phyloP scores from a whole-genome alignment of 2,888 invertebrate species.

The Eupithecia insigniata region DNA sequence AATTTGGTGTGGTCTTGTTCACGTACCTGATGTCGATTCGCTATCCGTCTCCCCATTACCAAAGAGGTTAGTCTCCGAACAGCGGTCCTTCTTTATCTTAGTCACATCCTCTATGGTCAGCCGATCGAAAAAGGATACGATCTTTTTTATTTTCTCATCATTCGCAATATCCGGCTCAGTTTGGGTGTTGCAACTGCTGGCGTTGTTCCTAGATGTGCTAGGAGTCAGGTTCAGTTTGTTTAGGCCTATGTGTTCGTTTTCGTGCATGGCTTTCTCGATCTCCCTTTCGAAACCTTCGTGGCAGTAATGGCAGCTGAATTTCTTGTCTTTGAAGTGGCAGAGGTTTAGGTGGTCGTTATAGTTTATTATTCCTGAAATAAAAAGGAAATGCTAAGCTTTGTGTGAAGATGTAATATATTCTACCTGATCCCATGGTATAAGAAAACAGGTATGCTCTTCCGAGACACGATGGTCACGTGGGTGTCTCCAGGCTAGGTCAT shows the following conservation, averaged over 20 bases:
- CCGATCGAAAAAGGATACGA: slow-evolving; percentile 77
- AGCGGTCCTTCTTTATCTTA: slow-evolving; percentile 58
- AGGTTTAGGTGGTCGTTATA: slow-evolving; percentile 78
- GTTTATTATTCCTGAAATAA: slow-evolving; percentile 72
- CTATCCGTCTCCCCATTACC: slow-evolving; percentile 19
- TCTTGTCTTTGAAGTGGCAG: slow-evolving; percentile 68
- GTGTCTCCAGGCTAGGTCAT: too few species aligned
- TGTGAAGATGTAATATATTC: too few species aligned
- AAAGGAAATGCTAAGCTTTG: not conserved
- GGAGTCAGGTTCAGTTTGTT: slow-evolving; percentile 52
- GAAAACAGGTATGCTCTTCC: too few species aligned
- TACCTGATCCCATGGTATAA: too few species aligned
- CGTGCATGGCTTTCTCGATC: slow-evolving; percentile 63
- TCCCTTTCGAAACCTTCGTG: slow-evolving; percentile 73
- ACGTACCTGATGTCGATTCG: not conserved
- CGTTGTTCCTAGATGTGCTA: slow-evolving; percentile 47
- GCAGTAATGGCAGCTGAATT: slow-evolving; percentile 70
- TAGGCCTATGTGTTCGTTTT: slow-evolving; percentile 74
- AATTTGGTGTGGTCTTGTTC: too few species aligned
- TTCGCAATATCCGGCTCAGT: slow-evolving; percentile 66
- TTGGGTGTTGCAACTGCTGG: slow-evolving; percentile 63
- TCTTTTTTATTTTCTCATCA: slow-evolving; percentile 74
- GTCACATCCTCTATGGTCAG: slow-evolving; percentile 60
- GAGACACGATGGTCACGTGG: too few species aligned
- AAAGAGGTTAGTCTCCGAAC: slow-evolving; percentile 58